A percentile compares a stretch with the other conserved stretches of the same genome.
Evolutionary conservation across 92 coral and sea anemone species (phyloP).

Genomic region (Parazoanthus darwini): DNA sequence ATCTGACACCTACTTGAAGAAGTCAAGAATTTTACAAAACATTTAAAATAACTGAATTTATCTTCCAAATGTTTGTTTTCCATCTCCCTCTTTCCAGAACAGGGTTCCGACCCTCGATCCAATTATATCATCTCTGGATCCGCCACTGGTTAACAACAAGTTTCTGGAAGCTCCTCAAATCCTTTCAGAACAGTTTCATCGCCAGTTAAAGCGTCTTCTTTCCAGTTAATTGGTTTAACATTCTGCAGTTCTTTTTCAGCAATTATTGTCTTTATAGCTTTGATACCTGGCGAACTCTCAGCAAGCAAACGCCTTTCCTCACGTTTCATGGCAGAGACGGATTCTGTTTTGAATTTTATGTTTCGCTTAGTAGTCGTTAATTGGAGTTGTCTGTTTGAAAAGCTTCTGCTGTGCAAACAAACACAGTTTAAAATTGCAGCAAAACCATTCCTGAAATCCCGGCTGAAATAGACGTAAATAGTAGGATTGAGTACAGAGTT

Average conservation of each 20-base stretch:
- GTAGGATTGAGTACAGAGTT: conserved; percentile 86
- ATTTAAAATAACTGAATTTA: no score
- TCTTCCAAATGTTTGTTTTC: no score
- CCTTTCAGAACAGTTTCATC: background rate
- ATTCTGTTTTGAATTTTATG: background rate
- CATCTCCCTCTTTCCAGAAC: no score
- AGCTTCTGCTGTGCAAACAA: background rate
- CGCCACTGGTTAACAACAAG: background rate
- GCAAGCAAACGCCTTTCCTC: background rate
- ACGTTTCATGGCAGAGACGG: background rate
- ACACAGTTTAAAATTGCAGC: background rate
- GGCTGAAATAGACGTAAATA: conserved; percentile 73
- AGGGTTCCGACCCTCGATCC: no score
- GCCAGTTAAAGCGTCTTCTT: background rate
- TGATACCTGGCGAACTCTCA: background rate
- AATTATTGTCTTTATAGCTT: background rate
- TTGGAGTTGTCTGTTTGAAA: background rate
- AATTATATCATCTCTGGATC: no score
- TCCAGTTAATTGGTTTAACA: background rate
- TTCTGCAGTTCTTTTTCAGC: background rate
- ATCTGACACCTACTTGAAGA: background rate
- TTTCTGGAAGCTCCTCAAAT: background rate
- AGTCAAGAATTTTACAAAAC: no score
- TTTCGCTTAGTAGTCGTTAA: background rate
- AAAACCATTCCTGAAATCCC: conserved; percentile 71